Conservation (phyloP, 2,797 vertebrate genomes). For the Alectoris magna region DNA sequence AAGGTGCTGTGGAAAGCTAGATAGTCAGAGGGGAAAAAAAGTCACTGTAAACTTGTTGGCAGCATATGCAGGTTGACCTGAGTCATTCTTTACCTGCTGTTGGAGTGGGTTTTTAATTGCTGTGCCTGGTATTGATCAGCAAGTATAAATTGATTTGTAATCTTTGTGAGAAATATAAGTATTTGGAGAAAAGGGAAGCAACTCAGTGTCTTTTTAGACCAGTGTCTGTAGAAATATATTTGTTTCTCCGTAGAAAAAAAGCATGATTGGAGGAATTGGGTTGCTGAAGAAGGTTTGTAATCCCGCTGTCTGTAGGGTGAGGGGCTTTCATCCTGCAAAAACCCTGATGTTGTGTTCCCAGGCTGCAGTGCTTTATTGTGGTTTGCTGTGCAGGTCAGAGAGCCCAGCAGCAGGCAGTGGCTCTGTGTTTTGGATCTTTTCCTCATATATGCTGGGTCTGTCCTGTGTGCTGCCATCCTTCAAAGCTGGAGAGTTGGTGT, state of each 20-base stretch:
- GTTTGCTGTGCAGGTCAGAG: not conserved
- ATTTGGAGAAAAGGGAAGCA: not conserved
- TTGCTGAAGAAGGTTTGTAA: not conserved
- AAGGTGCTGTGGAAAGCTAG: not conserved
- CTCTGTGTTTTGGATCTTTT: too few relatives aligned
- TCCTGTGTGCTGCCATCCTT: not conserved
- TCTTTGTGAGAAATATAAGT: not conserved
- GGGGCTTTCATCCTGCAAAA: not conserved
- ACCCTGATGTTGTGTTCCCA: not conserved
- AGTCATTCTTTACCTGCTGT: not conserved
- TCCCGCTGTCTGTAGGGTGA: not conserved
- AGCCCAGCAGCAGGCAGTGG: not conserved
- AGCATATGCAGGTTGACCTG: rapidly evolving
- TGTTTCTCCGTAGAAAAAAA: not conserved
- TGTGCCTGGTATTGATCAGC: not conserved
- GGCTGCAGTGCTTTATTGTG: not conserved
- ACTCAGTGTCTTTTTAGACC: not conserved
- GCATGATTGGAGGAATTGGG: rapidly evolving
- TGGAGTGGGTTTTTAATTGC: not conserved
- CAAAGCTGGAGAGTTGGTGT: not conserved
- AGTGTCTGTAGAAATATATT: not conserved
- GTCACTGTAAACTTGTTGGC: not conserved
- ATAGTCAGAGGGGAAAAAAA: not conserved
- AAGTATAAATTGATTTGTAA: not conserved
- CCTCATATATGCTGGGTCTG: not conserved